These are phyloP conservation scores for Rhyacophila evoluta DNA, from an alignment of 2,888 invertebrate species.

Conservation along the genomic window DNA sequence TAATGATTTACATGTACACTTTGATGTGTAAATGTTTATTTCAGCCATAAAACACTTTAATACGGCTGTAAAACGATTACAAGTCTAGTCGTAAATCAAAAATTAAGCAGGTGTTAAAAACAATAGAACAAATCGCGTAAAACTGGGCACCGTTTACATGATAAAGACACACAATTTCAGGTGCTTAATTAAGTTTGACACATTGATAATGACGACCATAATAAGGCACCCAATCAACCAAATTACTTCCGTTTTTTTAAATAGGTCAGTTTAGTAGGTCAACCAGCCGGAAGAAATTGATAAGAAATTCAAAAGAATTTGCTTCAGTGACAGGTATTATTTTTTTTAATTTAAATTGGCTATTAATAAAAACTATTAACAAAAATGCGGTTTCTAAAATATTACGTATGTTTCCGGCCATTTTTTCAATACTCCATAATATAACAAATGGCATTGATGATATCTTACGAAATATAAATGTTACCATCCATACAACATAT, in stretches of 20 bases:
- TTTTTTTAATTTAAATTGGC: neutral
- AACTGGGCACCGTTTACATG: neutral
- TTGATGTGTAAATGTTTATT: neutral
- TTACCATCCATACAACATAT: no score
- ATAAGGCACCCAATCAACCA: neutral
- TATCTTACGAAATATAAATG: no score
- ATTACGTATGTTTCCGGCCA: neutral
- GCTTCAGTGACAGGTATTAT: neutral
- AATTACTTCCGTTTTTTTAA: conserved; percentile 27
- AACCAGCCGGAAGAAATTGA: conserved; percentile 11
- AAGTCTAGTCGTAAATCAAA: neutral
- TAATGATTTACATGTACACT: neutral
- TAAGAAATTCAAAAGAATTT: neutral
- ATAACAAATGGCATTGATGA: no score
- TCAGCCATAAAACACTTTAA: neutral
- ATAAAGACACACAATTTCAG: neutral
- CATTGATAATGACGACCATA: neutral
- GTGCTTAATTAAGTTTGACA: conserved; percentile 1
- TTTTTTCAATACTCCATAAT: no score
- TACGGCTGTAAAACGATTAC: conserved; percentile 3
- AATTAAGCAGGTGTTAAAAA: neutral
- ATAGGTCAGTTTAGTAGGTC: conserved; percentile 11
- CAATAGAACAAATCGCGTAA: neutral
- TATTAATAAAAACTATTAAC: neutral
- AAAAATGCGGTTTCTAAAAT: neutral